phyloP scores from a whole-genome alignment of 2,113 vertebrate genomes.

The Cromileptes altivelis region DNA sequence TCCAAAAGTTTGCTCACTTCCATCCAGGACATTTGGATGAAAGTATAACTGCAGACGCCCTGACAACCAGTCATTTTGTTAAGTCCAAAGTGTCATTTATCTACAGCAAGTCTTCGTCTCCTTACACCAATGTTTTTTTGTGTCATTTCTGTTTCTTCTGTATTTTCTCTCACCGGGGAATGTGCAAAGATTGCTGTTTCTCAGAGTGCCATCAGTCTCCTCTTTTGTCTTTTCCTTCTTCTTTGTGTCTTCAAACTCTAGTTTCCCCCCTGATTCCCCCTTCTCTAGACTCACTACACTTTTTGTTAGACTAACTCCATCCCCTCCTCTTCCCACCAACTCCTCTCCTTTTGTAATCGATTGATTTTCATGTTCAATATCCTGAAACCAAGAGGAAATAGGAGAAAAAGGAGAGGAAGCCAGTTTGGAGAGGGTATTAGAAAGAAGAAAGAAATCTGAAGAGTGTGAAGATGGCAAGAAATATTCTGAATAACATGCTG shows the following conservation, averaged over 20 bases:
- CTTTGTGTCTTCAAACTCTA: not conserved
- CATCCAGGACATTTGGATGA: not conserved
- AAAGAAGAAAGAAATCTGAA: slow-evolving; percentile 32
- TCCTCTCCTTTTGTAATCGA: slow-evolving; percentile 25
- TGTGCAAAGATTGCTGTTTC: slow-evolving; percentile 22
- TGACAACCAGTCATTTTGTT: slow-evolving; percentile 11
- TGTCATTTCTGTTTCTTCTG: slow-evolving; percentile 21
- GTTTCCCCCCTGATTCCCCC: not conserved
- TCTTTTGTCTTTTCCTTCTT: not conserved
- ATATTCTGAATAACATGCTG: slow-evolving; percentile 47
- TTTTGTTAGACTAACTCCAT: not conserved
- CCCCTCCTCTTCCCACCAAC: not conserved
- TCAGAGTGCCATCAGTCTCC: not conserved
- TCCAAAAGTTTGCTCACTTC: not conserved
- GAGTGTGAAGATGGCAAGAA: slow-evolving; percentile 32
- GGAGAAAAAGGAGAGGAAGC: slow-evolving; percentile 25
- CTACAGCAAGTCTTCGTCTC: not conserved
- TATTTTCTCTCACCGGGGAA: not conserved
- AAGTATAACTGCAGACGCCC: not conserved
- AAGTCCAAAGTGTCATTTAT: slow-evolving; percentile 14
- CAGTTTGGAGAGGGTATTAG: slow-evolving; percentile 13
- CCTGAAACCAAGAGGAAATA: slow-evolving; percentile 33
- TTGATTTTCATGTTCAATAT: slow-evolving; percentile 51
- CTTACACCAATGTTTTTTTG: slow-evolving; percentile 1
- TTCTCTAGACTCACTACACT: not conserved